Evolutionary conservation across 2,797 vertebrate genomes (phyloP), one percentile per base, ranked within the genome.

Genomic region (Dicrostonyx torquatus): DNA sequence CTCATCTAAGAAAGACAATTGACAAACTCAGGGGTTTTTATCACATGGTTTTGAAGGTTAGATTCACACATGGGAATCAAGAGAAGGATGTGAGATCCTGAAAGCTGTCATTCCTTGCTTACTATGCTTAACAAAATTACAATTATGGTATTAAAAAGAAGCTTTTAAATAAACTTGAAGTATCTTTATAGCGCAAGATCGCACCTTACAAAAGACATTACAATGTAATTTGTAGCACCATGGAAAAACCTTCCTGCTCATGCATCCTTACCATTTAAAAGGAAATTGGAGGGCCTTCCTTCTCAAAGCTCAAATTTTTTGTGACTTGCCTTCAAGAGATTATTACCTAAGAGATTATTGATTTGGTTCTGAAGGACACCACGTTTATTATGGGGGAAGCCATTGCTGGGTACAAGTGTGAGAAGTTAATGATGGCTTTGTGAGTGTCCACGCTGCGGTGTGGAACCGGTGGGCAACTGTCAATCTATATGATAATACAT

Each of bases 401-500:
- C 96, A 97, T 97, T 93, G 97, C 94, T 93, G 97, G 97, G 97
- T 96, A 96, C 96, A 97, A 97, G 97, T 85, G 87, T 96, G 97
- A 98, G 98, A 98, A 98, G 98, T 98, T 98, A 99, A 98, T 98
- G 98, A 98, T 96, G 97, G 97, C 95, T 98, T 98, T 96, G 94
- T 97, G 97, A 98, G 98, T 95, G 97, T 97, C 98, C 98, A 98
- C 48, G 97, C 98, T 96, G 97, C 88, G 96, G 98, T 98, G 98
- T 96, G 97, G 98, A 98, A 98, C 94, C 97, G 94, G 97, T 96
- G 98, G 98, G 97, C 98, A 98, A 98, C 98, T 98, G 98, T 98
- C 98, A 98, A 98, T 98, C 98, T 98, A 98, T 98, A 98, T 98
- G 98, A 98, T 98, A 98, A 98, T 98, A 98, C 97, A 98, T 97